phyloP scores from a whole-genome alignment of 2,113 vertebrate genomes.

The Trochalopteron elliotii region DNA sequence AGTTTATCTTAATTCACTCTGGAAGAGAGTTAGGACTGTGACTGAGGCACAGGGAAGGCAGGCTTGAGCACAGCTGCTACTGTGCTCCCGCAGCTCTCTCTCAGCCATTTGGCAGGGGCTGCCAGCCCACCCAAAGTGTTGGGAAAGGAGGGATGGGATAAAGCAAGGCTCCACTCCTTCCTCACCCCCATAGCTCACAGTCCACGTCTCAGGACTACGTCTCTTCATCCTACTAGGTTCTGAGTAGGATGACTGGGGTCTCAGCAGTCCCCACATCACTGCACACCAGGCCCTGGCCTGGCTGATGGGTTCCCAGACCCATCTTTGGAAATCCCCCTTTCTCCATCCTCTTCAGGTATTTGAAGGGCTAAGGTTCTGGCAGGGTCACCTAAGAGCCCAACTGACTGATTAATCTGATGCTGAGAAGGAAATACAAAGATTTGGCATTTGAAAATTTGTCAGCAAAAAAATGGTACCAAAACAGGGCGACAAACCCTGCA shows the following conservation, averaged over 20 bases:
- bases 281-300: rapidly evolving
- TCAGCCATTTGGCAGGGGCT: neutral
- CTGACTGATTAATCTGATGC: neutral
- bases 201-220: rapidly evolving
- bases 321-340: neutral
- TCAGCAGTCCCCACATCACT: neutral
- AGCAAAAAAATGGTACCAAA: neutral
- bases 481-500: neutral
- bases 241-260: neutral
- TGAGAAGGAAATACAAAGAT: neutral
- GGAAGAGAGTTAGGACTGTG: neutral
- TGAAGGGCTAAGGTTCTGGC: neutral
- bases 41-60: neutral
- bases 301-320: neutral
- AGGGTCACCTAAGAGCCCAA: neutral
- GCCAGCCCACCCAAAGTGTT: neutral
- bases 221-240: too few species aligned
- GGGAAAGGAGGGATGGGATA: neutral
- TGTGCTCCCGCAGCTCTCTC: neutral
- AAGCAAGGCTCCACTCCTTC: neutral
- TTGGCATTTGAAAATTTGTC: neutral
- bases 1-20: neutral
- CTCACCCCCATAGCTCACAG: rapidly evolving
- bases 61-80: neutral
- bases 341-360: neutral